Base-by-base conservation (phyloP, 2,888 invertebrate genomes). In the Ennomos quercinarius region DNA sequence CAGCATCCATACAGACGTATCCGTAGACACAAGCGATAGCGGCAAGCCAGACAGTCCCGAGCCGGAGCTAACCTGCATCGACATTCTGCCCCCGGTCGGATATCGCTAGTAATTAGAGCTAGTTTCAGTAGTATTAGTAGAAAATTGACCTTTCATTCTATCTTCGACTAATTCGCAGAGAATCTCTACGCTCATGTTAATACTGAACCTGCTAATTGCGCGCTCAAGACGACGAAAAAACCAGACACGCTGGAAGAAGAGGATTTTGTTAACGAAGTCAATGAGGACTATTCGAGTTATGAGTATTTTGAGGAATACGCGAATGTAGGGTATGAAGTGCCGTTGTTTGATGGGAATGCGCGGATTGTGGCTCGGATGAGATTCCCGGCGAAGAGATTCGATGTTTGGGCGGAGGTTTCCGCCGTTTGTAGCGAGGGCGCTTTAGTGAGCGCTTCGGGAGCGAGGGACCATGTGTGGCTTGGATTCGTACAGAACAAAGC, bases 31-130 rank as follows among this genome's bases (percentile, higher is more conserved):
- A 61, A 91, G 89, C 63, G 91, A 91, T 71, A 91, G 90, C 68
- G 90, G 90, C 65, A 91, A 91, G 71, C 90, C 91, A 9, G 90
- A 91, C 66, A 91, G 91, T 68, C 90, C 91, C 9, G 90, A 89
- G 70, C 89, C 89, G 8, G 90, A 91, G 55, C 67, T 89, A 59
- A 81, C 86, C 36, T 91, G 91, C 70, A 77, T 87, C 52, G 88
- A 91, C 66, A 84, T 91, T 45, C 86, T 90, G 50, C 91, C 91
- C 43, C 91, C 91, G 42, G 77, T 89, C 63, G 91, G 89, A 69
- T 92, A 91, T 72, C 91, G 91, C 86, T 92, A 92, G 82, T 73
- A 42, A 61, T 71, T 64, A 72, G 67, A 70, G 80, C 79, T 80
- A 77, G 76, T 69, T 63, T 65, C 58, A 55, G 67, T 73, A 71